A percentile compares a stretch with the other conserved stretches of the same genome.
Evolutionary conservation across 2,113 vertebrate species (phyloP).

Genomic region (Takifugu flavidus): DNA sequence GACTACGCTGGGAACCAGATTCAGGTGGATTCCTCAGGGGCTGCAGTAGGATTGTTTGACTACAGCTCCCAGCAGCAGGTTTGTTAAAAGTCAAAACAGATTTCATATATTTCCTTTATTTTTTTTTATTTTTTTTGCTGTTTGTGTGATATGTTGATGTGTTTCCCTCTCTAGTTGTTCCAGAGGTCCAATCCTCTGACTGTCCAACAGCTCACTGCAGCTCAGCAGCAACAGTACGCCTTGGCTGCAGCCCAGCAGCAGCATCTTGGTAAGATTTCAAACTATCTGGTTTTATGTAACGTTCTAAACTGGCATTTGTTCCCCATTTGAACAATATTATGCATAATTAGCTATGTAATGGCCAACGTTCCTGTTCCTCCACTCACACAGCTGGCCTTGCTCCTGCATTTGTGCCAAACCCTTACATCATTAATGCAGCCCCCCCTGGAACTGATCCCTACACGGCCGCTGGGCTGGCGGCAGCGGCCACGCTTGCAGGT

Average conservation of each 20-base stretch:
- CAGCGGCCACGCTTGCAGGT: conserved; percentile 94
- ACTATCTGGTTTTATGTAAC: not conserved
- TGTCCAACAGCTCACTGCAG: conserved; percentile 93
- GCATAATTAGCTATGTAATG: conserved; percentile 7
- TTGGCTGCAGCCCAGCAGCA: conserved; percentile 94
- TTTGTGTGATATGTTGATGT: not conserved
- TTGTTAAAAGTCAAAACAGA: conserved; percentile 32
- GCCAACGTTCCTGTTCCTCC: conserved; percentile 25
- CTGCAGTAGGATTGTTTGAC: conserved; percentile 93
- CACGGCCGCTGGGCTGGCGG: conserved; percentile 91
- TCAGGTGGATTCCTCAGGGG: conserved; percentile 93
- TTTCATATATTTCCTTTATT: conserved; percentile 3
- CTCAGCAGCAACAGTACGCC: conserved; percentile 95
- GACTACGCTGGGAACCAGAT: conserved; percentile 96
- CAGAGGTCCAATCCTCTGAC: conserved; percentile 90
- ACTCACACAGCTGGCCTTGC: conserved; percentile 86
- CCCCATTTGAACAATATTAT: not conserved
- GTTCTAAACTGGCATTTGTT: not conserved
- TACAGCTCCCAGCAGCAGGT: conserved; percentile 98
- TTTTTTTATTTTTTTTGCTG: not conserved
- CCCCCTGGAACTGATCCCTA: conserved; percentile 95
- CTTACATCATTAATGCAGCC: conserved; percentile 94
- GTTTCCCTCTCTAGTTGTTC: conserved; percentile 81
- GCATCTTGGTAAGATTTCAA: conserved; percentile 84
- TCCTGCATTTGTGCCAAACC: conserved; percentile 98